phyloP scores from a whole-genome alignment of 2,797 vertebrate genomes.

The Glyptemys insculpta region DNA sequence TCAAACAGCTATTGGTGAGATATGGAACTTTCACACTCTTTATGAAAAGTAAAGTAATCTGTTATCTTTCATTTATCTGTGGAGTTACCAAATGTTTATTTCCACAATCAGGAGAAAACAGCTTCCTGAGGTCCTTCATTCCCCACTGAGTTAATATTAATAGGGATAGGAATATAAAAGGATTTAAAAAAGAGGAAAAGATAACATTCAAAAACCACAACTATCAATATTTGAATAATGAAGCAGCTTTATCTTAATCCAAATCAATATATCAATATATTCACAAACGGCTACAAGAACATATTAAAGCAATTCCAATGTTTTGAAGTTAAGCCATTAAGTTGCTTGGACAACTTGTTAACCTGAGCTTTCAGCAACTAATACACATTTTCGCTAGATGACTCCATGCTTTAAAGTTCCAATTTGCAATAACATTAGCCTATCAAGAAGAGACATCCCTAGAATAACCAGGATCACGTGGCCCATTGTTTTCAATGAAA shows the following conservation, averaged over 20 bases:
- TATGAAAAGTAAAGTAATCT: slow-evolving; percentile 24
- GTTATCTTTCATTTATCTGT: neutral
- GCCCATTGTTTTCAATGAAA: slow-evolving; percentile 28
- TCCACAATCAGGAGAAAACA: slow-evolving; percentile 6
- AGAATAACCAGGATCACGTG: slow-evolving; percentile 23
- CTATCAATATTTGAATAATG: slow-evolving; percentile 64
- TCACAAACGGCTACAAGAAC: slow-evolving; percentile 55
- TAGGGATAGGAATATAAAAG: slow-evolving; percentile 7
- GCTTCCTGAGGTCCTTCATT: slow-evolving; percentile 1
- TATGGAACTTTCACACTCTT: neutral
- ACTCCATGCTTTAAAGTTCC: slow-evolving; percentile 50
- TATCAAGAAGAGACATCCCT: slow-evolving; percentile 1
- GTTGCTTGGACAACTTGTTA: slow-evolving; percentile 57
- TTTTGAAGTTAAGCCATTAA: slow-evolving; percentile 46
- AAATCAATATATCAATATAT: slow-evolving; percentile 57
- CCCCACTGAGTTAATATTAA: slow-evolving; percentile 10
- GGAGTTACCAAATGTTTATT: slow-evolving; percentile 20
- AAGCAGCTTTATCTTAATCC: slow-evolving; percentile 56
- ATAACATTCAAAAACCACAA: neutral
- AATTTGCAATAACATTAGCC: neutral
- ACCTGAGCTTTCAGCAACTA: slow-evolving; percentile 42
- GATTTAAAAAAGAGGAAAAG: slow-evolving; percentile 30
- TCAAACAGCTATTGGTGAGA: slow-evolving; percentile 10
- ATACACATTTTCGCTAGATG: slow-evolving; percentile 11
- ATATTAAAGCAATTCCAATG: slow-evolving; percentile 36